These are phyloP conservation scores for Steinernema hermaphroditum DNA, from an alignment of 2,888 invertebrate species.

Conservation along the genomic window DNA sequence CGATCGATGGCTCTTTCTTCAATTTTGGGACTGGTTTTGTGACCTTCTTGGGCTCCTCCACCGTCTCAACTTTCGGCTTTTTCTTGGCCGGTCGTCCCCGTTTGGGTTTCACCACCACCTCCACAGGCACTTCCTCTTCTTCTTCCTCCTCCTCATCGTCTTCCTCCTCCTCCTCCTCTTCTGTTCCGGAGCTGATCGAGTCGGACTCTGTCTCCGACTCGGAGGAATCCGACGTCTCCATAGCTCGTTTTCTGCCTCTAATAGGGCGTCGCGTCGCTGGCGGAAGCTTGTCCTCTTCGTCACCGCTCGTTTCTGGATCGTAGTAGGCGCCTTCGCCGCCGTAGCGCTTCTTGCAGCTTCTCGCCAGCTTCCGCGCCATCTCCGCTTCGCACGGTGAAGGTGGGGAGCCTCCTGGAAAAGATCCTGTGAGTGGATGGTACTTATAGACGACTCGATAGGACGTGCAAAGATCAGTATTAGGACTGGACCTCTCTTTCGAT, in stretches of 20 bases:
- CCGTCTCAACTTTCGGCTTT: neutral
- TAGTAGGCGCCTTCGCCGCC: slow-evolving; percentile 18
- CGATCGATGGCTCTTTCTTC: neutral
- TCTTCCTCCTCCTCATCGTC: neutral
- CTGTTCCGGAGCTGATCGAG: neutral
- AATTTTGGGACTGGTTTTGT: neutral
- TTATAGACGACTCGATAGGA: neutral
- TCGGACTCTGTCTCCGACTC: neutral
- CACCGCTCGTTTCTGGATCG: neutral
- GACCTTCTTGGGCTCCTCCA: neutral
- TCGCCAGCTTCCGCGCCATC: slow-evolving; percentile 25
- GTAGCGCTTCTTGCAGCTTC: slow-evolving; percentile 22
- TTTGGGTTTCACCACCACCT: neutral
- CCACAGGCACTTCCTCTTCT: neutral
- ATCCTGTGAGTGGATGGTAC: neutral
- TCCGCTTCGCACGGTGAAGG: neutral
- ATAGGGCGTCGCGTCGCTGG: neutral
- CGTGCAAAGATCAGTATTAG: neutral
- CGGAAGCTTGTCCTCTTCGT: neutral
- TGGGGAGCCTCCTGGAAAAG: neutral
- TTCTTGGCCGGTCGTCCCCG: neutral
- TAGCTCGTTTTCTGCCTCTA: neutral
- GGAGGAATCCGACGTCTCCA: neutral
- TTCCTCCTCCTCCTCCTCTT: neutral
- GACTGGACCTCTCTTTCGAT: neutral